phyloP scores from a whole-genome alignment of 2,888 invertebrate genomes.

The Dynastes grantii region DNA sequence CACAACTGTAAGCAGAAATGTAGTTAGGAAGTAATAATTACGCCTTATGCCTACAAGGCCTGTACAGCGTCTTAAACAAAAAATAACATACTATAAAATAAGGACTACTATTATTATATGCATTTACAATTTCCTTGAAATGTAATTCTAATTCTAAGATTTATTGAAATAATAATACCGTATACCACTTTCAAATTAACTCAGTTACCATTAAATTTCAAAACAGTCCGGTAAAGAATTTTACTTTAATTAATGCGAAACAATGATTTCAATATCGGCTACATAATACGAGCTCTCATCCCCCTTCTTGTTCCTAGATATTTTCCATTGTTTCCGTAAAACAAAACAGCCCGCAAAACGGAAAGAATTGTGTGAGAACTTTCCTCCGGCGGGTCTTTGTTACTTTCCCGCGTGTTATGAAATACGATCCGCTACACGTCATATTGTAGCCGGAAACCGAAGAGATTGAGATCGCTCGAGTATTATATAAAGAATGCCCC shows the following conservation, averaged over 20 bases:
- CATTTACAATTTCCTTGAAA: too few species aligned
- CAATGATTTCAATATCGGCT: conserved; percentile 2
- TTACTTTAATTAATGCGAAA: conserved; percentile 7
- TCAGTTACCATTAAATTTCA: not conserved
- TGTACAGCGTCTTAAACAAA: too few species aligned
- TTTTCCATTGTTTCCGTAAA: conserved; percentile 12
- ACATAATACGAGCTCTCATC: not conserved
- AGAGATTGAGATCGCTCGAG: not conserved
- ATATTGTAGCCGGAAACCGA: not conserved
- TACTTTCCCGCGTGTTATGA: not conserved
- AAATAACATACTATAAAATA: too few species aligned
- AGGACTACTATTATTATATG: too few species aligned
- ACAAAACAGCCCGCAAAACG: conserved; percentile 1
- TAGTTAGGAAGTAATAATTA: too few species aligned
- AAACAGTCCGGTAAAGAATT: not conserved
- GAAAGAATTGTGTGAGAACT: conserved; percentile 10
- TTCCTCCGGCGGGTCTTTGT: not conserved
- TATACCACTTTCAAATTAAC: too few species aligned
- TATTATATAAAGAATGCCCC: not conserved
- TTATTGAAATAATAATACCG: not conserved
- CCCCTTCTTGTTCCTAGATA: not conserved
- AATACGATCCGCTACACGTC: too few species aligned
- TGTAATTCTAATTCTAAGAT: not conserved
- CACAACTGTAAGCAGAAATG: too few species aligned
- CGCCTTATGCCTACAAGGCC: too few species aligned